phyloP scores from a whole-genome alignment of 2,797 vertebrate genomes.

The Dallia pectoralis region DNA sequence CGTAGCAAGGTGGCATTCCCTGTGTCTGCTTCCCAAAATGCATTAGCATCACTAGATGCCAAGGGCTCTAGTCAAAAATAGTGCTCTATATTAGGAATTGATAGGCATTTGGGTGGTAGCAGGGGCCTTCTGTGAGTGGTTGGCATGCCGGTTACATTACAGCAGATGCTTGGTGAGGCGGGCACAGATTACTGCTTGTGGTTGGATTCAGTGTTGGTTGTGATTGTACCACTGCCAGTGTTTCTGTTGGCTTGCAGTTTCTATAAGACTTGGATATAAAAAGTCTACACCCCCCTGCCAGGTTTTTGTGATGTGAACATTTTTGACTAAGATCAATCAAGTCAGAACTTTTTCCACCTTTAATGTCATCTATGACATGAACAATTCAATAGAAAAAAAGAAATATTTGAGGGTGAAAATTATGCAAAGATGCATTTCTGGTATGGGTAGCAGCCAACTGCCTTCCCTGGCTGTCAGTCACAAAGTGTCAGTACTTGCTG shows the following conservation, averaged over 20 bases:
- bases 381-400: neutral
- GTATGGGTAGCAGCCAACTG: neutral
- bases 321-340: too few species aligned
- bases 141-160: neutral
- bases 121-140: neutral
- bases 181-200: neutral
- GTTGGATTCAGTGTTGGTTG: neutral
- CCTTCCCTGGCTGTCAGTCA: neutral
- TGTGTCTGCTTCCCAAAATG: neutral
- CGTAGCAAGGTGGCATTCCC: neutral
- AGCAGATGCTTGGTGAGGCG: neutral
- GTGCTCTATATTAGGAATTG: neutral
- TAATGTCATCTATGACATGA: too few species aligned
- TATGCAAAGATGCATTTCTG: neutral
- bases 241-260: neutral
- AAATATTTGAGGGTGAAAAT: too few species aligned
- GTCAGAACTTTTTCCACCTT: too few species aligned
- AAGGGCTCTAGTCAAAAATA: too few species aligned
- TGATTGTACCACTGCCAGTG: neutral
- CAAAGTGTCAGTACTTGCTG: too few species aligned
- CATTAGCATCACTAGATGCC: neutral
- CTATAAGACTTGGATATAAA: neutral
- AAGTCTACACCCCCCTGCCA: too few species aligned
- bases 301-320: too few species aligned
- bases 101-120: neutral